phyloP scores from a whole-genome alignment of 1,140 invertebrate genomes.

The Eumeta japonica region DNA sequence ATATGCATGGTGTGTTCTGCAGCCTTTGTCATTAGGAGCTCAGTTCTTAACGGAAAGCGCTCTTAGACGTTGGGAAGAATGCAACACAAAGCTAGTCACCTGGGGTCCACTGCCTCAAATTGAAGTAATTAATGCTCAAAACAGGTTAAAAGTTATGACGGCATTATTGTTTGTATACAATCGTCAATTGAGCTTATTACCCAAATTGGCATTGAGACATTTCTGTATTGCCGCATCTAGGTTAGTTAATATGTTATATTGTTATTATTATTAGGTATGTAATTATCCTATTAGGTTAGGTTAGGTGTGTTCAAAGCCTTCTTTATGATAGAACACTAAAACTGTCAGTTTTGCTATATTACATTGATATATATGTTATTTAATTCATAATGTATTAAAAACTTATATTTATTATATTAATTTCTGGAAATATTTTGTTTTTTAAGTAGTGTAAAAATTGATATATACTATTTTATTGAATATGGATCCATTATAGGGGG shows the following conservation, averaged over 20 bases:
- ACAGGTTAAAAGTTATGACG: conserved; percentile 80
- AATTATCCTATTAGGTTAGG: no score
- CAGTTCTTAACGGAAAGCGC: conserved; percentile 78
- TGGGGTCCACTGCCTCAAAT: conserved; percentile 86
- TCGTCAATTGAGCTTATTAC: conserved; percentile 74
- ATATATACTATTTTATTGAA: no score
- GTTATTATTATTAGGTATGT: conserved; percentile 8
- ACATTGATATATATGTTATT: no score
- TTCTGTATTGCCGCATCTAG: conserved; percentile 83
- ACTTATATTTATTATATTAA: conserved; percentile 7
- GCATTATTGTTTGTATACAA: conserved; percentile 86
- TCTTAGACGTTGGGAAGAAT: conserved; percentile 79
- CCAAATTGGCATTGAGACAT: conserved; percentile 74
- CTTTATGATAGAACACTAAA: no score
- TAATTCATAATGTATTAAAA: conserved; percentile 5
- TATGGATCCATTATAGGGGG: no score
- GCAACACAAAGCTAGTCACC: conserved; percentile 78
- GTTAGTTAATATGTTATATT: conserved; percentile 42
- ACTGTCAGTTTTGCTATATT: no score
- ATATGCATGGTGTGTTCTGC: conserved; percentile 10
- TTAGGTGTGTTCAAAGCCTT: no score
- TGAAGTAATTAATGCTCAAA: conserved; percentile 82
- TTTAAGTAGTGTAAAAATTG: no score
- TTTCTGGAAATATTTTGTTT: conserved; percentile 1
- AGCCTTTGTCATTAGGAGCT: conserved; percentile 70